Evolutionary conservation across 2,797 vertebrate species (phyloP), one percentile per base, ranked within the genome.

Genomic region (Notolabrus celidotus): DNA sequence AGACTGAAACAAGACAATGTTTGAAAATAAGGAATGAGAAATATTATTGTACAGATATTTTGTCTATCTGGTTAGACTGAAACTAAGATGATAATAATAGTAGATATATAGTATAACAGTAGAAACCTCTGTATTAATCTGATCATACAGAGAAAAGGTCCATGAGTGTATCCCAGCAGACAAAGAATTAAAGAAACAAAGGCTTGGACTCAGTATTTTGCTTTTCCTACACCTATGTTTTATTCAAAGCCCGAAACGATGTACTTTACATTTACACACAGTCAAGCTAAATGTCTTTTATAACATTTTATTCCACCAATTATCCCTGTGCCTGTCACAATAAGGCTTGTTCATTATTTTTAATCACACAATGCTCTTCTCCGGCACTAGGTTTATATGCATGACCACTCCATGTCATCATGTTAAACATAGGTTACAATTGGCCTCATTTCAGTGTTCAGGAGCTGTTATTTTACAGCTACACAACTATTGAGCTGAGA

Each of bases 401-500:
- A 25, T 42, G 34, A 10, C 10, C 11, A 22, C 29, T 22, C 7
- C 14, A 8, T 70, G 20, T 47, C 38, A 51, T 57, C 42, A 42
- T 11, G 27, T 79, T 46, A 23, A 58, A 60, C 25, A 54, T 0
- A 7, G 1, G 38, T 22, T 43, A 38, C 53, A 54, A 36, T 10
- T 19, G 12, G 17, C 27, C 58, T 64, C 8, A 6, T 5, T 5
- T 54, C 15, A 39, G 10, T 31, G 50, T 67, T 60, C 62, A 42
- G 16, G 31, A 33, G 12, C 22, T 51, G 11, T 29, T 15, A 62
- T 53, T 11, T 54, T 43, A 51, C 20, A 42, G 29, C 50, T 34
- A 23, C 34, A 22, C 55, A 34, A 34, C 45, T 42, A 23, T 25
- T 63, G 27, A 82, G 38, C 31, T 19, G 23, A 55, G 55, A 60